These are phyloP conservation scores for Rhincodon typus DNA, from an alignment of 2,797 vertebrate genomes.

Conservation along the genomic window DNA sequence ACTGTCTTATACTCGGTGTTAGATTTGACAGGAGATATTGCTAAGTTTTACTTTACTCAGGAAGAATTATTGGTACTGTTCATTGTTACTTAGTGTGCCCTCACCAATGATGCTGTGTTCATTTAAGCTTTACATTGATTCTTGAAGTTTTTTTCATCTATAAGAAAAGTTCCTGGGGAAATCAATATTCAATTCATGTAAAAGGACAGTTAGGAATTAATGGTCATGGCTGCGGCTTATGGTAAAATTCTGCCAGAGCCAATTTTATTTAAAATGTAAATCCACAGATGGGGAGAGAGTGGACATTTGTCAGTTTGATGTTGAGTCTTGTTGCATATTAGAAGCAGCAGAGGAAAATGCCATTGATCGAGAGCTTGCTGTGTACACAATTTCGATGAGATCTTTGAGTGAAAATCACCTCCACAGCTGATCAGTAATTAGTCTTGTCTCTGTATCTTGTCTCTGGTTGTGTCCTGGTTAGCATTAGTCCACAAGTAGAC, in stretches of 20 bases:
- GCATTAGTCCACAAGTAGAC: not conserved
- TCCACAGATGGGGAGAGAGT: too few relatives aligned
- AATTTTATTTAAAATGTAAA: not conserved
- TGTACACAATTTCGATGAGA: not conserved
- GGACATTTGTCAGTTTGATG: not conserved
- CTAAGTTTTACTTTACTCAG: too few relatives aligned
- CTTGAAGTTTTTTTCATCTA: not conserved
- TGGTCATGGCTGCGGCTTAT: not conserved
- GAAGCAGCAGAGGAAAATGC: not conserved
- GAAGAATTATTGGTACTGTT: too few relatives aligned
- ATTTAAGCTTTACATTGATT: not conserved
- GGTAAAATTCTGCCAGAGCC: too few relatives aligned
- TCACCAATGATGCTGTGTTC: not conserved
- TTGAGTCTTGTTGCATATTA: too few relatives aligned
- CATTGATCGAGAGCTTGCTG: not conserved
- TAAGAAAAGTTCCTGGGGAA: not conserved
- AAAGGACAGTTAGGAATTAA: not conserved
- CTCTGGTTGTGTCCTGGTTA: not conserved
- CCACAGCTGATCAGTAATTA: not conserved
- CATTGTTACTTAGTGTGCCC: not conserved
- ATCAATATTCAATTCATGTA: slow-evolving; percentile 20
- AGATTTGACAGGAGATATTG: not conserved
- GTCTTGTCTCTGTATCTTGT: not conserved
- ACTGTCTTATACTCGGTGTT: not conserved
- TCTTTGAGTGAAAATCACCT: not conserved